These are phyloP conservation scores for Cryptomyrus ogoouensis DNA, from an alignment of 2,113 vertebrate genomes.

Conservation along the genomic window DNA sequence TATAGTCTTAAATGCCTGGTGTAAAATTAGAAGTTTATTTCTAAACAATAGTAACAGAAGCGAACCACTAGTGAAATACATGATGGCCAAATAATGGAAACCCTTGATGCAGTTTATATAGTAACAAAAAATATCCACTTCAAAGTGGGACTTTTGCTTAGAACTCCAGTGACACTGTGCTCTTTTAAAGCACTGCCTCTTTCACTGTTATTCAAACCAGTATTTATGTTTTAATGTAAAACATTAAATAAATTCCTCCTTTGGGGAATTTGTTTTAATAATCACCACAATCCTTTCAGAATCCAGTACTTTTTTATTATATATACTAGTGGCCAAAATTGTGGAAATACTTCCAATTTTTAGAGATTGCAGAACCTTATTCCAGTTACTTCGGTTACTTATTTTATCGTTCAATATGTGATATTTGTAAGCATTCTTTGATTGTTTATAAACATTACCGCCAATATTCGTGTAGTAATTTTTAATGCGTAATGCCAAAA, in stretches of 20 bases:
- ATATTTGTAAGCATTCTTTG: not conserved
- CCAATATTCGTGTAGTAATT: not conserved
- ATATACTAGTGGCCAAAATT: not conserved
- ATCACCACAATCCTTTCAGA: not conserved
- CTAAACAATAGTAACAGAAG: not conserved
- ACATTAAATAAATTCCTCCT: not conserved
- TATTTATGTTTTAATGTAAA: not conserved
- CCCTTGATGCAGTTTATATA: not conserved
- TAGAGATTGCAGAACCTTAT: not conserved
- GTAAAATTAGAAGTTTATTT: not conserved
- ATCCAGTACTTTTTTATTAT: not conserved
- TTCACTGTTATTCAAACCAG: not conserved
- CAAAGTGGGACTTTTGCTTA: not conserved
- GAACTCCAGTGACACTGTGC: not conserved
- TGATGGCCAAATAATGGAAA: not conserved
- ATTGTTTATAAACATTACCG: not conserved
- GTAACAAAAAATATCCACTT: not conserved
- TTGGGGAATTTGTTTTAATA: not conserved
- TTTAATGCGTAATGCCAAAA: not conserved
- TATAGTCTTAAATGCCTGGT: not conserved
- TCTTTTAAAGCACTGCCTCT: not conserved
- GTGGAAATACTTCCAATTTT: not conserved
- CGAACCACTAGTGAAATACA: not conserved
- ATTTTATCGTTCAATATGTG: not conserved
- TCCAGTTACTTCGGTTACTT: not conserved